A percentile compares a stretch with the other conserved stretches of the same genome.
Conservation (phyloP, 2,888 invertebrate genomes). For the Harmothoe impar region DNA sequence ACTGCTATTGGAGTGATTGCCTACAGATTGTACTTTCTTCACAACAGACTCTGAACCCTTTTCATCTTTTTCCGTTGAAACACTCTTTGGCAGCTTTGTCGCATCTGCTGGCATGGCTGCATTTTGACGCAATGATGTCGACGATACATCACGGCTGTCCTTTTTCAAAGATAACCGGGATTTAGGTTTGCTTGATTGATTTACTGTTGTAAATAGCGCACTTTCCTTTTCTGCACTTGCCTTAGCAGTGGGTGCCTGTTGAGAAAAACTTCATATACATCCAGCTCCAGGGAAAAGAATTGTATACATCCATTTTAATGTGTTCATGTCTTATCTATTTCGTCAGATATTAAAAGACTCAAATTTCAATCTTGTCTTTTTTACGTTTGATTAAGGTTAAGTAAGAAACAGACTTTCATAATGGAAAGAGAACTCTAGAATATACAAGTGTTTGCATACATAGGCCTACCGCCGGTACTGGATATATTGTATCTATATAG, state of each 20-base stretch:
- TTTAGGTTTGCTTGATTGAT: conserved; percentile 19
- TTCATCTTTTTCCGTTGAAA: neutral
- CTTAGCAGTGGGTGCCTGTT: neutral
- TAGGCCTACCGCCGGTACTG: neutral
- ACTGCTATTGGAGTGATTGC: neutral
- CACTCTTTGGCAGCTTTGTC: neutral
- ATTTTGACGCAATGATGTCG: neutral
- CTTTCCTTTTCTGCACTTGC: neutral
- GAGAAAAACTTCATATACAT: too few relatives aligned
- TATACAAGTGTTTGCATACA: neutral
- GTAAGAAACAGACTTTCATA: too few relatives aligned
- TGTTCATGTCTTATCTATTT: too few relatives aligned
- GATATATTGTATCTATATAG: too few relatives aligned
- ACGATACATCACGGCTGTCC: too few relatives aligned
- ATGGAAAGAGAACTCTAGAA: too few relatives aligned
- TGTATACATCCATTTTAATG: too few relatives aligned
- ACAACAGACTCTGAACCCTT: neutral
- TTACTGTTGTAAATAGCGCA: neutral
- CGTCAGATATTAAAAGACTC: too few relatives aligned
- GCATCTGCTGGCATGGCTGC: neutral
- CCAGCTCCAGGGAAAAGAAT: too few relatives aligned
- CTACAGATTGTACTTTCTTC: too few relatives aligned
- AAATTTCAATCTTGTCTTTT: too few relatives aligned
- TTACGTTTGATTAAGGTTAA: too few relatives aligned
- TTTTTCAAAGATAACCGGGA: neutral